Evolutionary conservation across 2,888 invertebrate species (phyloP), one percentile per base, ranked within the genome.

Genomic region (Caenorhabditis zanzibari): DNA sequence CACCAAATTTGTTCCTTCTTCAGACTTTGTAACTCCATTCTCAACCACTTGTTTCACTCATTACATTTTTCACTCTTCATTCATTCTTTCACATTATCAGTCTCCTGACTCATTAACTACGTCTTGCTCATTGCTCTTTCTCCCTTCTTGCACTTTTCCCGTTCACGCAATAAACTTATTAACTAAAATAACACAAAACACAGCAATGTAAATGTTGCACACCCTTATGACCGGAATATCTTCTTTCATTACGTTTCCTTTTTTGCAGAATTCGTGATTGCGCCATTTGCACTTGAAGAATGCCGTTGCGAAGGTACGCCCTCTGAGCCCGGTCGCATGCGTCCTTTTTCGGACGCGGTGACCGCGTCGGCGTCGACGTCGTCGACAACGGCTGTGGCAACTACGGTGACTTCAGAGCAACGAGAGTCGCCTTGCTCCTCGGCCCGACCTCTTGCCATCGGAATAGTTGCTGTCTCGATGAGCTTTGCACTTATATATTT

Each of bases 401-500:
- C 79, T 6, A 49, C 56, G 56, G 71, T 63, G 58, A 66, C 69
- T 22, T 59, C 75, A n/a, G 49, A 69, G 68, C 75, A 38, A 56
- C 38, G 61, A 38, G 52, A 63, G 59, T 75, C 56, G 35, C 63
- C 71, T 61, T 72, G 82, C 71, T 69, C 72, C 68, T 69, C 85
- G 61, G 72, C 72, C 24, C 76, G 81, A 64, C 85, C 81, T 24
- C 68, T 85, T 24, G 71, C 66, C 68, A 69, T 85, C 56, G 79
- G 82, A 12, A 61, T 80, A 24, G 82, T 80, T 24, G 71, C 74
- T 44, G 64, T 84, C 61, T 72, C 74, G 16, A 81, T 84, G 84
- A 77, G 77, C 47, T 63, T 86, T n/a, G 68, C 79, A 28, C 84
- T 86, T 52, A 76, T 86, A 56, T 86, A 86, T 73, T 64, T 86